These are phyloP conservation scores for Athetis lepigone DNA, from an alignment of 2,888 invertebrate genomes.

Conservation along the genomic window DNA sequence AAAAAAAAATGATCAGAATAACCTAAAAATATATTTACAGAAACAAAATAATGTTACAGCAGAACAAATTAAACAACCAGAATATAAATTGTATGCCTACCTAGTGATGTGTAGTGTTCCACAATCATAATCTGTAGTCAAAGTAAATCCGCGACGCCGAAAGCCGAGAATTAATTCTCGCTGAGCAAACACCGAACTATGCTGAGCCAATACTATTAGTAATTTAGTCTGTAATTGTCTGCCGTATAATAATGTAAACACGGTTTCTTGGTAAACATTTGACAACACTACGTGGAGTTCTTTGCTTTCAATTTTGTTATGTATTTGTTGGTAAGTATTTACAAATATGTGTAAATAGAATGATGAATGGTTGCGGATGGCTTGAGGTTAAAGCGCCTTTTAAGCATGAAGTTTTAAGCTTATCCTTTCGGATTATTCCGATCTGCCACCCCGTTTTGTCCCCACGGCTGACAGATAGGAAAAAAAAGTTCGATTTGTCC, in stretches of 20 bases:
- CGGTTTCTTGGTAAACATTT: conserved; percentile 42
- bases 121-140: conserved; percentile 32
- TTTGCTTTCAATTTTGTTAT: conserved; percentile 16
- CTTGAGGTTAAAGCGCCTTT: too few relatives aligned
- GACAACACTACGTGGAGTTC: conserved; percentile 11
- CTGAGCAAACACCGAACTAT: conserved; percentile 51
- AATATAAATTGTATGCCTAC: conserved; percentile 23
- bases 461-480: too few relatives aligned
- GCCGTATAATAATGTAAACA: conserved; percentile 49
- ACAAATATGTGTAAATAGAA: too few relatives aligned
- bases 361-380: too few relatives aligned
- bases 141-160: conserved; percentile 44
- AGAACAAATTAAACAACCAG: neutral
- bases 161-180: conserved; percentile 53
- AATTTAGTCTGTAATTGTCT: conserved; percentile 59
- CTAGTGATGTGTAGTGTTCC: conserved; percentile 20
- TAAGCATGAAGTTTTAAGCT: too few relatives aligned
- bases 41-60: neutral
- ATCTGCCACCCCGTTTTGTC: too few relatives aligned
- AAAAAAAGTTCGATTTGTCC: too few relatives aligned
- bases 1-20: too few relatives aligned
- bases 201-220: conserved; percentile 56
- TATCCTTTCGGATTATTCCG: too few relatives aligned
- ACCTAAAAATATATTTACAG: too few relatives aligned
- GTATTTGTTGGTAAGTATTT: neutral